Conservation (phyloP, 1,140 invertebrate genomes). For the Alviniconcha marisindica region DNA sequence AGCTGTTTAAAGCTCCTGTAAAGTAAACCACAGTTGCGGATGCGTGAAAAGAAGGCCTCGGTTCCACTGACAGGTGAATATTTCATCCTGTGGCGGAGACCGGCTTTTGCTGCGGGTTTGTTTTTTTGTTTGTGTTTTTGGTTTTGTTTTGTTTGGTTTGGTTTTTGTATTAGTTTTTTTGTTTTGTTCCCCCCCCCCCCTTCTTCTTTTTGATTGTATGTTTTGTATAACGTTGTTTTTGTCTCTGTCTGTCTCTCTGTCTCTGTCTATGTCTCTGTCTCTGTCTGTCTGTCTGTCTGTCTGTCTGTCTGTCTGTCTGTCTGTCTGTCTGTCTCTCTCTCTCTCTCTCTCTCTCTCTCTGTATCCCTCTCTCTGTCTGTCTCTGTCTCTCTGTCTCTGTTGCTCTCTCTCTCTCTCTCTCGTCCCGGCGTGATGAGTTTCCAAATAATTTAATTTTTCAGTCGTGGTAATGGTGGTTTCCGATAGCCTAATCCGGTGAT, state of each 20-base stretch:
- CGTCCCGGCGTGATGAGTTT: no score
- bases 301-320: background rate
- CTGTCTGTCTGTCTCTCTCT: background rate
- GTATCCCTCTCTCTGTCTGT: background rate
- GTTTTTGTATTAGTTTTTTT: no score
- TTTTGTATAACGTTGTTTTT: background rate
- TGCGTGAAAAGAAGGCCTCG: no score
- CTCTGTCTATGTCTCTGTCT: background rate
- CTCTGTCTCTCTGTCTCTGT: background rate
- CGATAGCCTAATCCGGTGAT: no score
- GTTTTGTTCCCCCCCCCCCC: constrained; percentile 8
- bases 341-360: background rate
- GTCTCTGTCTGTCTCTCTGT: background rate
- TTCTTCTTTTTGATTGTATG: background rate
- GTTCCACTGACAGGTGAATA: background rate
- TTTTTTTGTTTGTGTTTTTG: no score
- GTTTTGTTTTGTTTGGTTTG: no score
- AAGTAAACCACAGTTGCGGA: no score
- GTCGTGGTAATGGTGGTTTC: no score
- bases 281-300: background rate
- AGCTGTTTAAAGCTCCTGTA: no score
- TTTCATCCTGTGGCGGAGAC: background rate
- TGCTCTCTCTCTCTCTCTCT: background rate
- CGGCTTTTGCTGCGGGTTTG: no score
- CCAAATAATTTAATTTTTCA: no score